phyloP scores from a whole-genome alignment of 64 coral and sea anemone species.

The Actinia tenebrosa region DNA sequence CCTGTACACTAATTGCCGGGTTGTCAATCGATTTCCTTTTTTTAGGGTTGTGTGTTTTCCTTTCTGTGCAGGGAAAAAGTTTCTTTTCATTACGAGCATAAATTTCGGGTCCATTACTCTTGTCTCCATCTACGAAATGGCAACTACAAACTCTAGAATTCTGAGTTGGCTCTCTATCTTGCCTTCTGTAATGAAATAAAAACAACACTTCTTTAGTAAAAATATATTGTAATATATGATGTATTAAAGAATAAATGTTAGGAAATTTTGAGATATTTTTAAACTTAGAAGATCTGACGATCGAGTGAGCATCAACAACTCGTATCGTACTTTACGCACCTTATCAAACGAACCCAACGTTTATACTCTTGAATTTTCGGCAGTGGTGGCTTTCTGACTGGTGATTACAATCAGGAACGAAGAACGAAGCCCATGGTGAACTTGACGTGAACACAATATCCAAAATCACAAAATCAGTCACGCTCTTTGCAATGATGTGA shows the following conservation, averaged over 20 bases:
- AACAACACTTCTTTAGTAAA: constrained; percentile 19
- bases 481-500: neutral
- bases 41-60: neutral
- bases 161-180: constrained; percentile 33
- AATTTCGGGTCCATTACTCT: constrained; percentile 34
- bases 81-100: constrained; percentile 32
- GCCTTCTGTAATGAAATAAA: constrained; percentile 16
- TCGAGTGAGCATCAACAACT: neutral
- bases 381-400: constrained; percentile 35
- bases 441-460: neutral
- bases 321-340: neutral
- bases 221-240: neutral
- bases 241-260: neutral
- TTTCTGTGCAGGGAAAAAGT: constrained; percentile 19
- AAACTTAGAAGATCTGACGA: neutral
- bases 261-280: neutral
- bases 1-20: neutral
- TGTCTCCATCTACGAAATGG: constrained; percentile 34
- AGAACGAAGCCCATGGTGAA: constrained; percentile 28
- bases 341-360: constrained; percentile 38
- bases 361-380: constrained; percentile 14
- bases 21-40: constrained; percentile 8
- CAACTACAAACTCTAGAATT: constrained; percentile 33
- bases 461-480: neutral
- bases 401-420: constrained; percentile 33